Evolutionary conservation across 2,888 invertebrate genomes (phyloP).

Genomic region (Pimpla rufipes): DNA sequence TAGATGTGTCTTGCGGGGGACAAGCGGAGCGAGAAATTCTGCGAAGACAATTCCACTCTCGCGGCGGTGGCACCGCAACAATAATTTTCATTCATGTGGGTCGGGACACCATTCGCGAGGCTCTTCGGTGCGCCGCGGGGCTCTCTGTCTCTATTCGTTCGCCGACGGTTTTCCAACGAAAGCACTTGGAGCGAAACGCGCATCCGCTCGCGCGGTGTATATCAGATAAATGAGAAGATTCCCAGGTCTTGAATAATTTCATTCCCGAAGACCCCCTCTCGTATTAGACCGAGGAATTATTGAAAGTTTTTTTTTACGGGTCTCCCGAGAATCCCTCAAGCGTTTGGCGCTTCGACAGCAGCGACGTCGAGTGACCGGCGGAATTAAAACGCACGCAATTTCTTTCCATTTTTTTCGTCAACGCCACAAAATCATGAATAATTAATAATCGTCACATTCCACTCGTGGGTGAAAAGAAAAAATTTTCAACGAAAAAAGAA

Average conservation of each 20-base stretch:
- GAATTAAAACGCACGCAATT: neutral
- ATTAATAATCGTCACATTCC: neutral
- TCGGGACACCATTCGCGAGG: slow-evolving; percentile 65
- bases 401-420: neutral
- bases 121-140: slow-evolving; percentile 17
- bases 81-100: slow-evolving; percentile 68
- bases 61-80: slow-evolving; percentile 41
- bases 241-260: slow-evolving; percentile 66
- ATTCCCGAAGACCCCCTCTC: slow-evolving; percentile 43
- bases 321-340: neutral
- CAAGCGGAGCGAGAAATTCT: slow-evolving; percentile 57
- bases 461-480: neutral
- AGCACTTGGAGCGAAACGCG: slow-evolving; percentile 65
- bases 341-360: neutral
- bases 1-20: slow-evolving; percentile 4
- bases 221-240: slow-evolving; percentile 67
- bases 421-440: neutral
- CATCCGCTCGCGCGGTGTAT: slow-evolving; percentile 62
- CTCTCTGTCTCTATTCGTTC: slow-evolving; percentile 53
- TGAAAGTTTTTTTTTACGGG: slow-evolving; percentile 46
- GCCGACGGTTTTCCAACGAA: slow-evolving; percentile 64
- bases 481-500: neutral
- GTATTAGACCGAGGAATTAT: slow-evolving; percentile 44
- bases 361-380: neutral
- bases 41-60: slow-evolving; percentile 55